Evolutionary conservation across 2,888 invertebrate species (phyloP).

Genomic region (Formica aserva): DNA sequence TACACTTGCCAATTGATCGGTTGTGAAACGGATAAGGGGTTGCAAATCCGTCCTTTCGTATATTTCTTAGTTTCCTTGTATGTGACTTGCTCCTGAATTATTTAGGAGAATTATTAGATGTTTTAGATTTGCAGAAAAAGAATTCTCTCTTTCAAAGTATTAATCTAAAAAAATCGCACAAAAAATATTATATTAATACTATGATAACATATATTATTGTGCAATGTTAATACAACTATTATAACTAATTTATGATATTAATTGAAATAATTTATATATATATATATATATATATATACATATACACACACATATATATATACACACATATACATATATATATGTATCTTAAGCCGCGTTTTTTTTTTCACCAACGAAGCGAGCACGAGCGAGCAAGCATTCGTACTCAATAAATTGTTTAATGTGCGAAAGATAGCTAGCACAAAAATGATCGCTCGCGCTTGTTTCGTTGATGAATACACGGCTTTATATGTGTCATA

Average conservation of each 20-base stretch:
- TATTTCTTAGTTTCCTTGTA: conserved; percentile 24
- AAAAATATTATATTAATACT: conserved; percentile 14
- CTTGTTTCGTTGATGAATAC: too few species aligned
- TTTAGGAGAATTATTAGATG: background rate
- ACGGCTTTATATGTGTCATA: background rate
- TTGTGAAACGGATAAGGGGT: conserved; percentile 19
- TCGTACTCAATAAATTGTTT: too few species aligned
- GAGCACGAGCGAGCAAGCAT: too few species aligned
- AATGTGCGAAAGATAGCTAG: too few species aligned
- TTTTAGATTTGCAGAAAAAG: background rate
- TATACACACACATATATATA: background rate
- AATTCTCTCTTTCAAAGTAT: background rate
- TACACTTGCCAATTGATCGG: conserved; percentile 22
- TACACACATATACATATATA: background rate
- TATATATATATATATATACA: background rate
- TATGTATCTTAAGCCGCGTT: background rate
- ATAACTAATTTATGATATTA: conserved; percentile 32
- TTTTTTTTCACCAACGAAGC: too few species aligned
- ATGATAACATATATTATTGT: conserved; percentile 14
- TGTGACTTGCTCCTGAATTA: background rate
- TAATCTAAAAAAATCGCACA: background rate
- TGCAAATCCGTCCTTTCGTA: conserved; percentile 61
- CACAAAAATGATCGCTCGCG: too few species aligned
- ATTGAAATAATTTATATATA: conserved; percentile 1
- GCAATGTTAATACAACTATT: background rate